Base-by-base conservation (phyloP, 2,113 vertebrate species). In the Amblyornis subalaris region DNA sequence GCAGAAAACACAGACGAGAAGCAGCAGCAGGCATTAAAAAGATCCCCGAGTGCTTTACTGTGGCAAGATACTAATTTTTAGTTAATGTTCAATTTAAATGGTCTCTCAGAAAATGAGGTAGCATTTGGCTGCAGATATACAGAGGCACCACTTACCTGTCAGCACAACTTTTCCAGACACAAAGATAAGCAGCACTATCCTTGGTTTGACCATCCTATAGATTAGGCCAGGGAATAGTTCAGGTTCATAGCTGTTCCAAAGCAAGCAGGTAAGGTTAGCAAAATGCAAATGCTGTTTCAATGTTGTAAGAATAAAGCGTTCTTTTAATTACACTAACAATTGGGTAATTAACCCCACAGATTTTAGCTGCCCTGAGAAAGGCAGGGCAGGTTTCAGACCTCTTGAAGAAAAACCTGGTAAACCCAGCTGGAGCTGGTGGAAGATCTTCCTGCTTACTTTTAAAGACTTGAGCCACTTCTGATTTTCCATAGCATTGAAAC, bases 191-290 rank as follows among this genome's bases (percentile, higher is more conserved):
- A 99, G 96, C 36, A 99, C 99, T 89, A 99, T 99, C 38, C 98
- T 98, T 91, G 99, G 99, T 84, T 99, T 99, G 94, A 99, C 99
- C 99, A 99, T 99, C 89, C 99, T 98, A 81, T 99, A 99, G 96
- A 99, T 99, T 70, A 99, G 98, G 53, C 99, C 99, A 60, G 99
- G 99, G 96, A 99, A 99, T 13, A 99, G 96, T 93, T 99, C 99
- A 5, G 99, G 99, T 92, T 99, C 99, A 54, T 99, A 99, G 97
- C 99, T 99, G 96, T 94, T 91, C 47, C 73, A 87, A 91, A 87
- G 61, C 86, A 95, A 96, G 33, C 44, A 95, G 66, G 81, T 31
- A 50, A 65, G n/a, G 38, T 89, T 19, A 81, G 65, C 36, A 36
- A 86, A 77, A 87, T 10, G 7, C n/a, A 90, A 81, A 66, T 62